Percentiles rank a stretch among this genome's conserved stretches.
These are phyloP conservation scores for Pseudochirops cupreus DNA, from an alignment of 2,797 vertebrate genomes.

Conservation along the genomic window DNA sequence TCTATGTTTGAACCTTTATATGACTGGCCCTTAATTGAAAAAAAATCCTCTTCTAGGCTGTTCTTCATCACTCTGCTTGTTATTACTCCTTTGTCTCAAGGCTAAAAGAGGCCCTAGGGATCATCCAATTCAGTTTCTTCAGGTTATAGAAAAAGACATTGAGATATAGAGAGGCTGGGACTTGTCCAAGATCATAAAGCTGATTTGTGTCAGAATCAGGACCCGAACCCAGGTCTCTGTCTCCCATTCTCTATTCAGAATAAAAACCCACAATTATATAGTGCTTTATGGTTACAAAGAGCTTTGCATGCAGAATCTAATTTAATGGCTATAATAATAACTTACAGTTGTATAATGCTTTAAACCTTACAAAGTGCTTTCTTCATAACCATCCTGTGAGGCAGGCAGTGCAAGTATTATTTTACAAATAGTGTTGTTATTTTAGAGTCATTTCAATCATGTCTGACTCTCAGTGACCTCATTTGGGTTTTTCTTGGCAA, in stretches of 20 bases:
- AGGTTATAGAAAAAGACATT: neutral
- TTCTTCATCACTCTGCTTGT: neutral
- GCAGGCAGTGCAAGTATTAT: neutral
- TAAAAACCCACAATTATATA: neutral
- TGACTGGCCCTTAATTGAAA: neutral
- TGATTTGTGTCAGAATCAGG: neutral
- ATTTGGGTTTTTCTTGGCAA: neutral
- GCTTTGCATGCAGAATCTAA: neutral
- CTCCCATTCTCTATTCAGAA: neutral
- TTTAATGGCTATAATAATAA: neutral
- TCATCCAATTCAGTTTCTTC: neutral
- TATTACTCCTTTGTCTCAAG: neutral
- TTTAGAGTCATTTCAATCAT: neutral
- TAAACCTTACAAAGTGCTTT: neutral
- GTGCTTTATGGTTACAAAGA: conserved; percentile 18
- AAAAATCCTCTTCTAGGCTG: neutral
- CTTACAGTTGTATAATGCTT: neutral
- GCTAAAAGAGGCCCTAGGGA: neutral
- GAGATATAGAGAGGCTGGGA: neutral
- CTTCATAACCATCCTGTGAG: neutral
- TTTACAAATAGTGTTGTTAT: neutral
- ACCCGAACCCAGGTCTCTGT: neutral
- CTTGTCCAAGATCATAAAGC: neutral
- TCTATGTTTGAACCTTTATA: neutral
- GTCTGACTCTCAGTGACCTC: neutral